Percentiles rank a stretch among this genome's conserved stretches.
Evolutionary conservation across 1,140 invertebrate species (phyloP).

Genomic region (Orchestia grillus): DNA sequence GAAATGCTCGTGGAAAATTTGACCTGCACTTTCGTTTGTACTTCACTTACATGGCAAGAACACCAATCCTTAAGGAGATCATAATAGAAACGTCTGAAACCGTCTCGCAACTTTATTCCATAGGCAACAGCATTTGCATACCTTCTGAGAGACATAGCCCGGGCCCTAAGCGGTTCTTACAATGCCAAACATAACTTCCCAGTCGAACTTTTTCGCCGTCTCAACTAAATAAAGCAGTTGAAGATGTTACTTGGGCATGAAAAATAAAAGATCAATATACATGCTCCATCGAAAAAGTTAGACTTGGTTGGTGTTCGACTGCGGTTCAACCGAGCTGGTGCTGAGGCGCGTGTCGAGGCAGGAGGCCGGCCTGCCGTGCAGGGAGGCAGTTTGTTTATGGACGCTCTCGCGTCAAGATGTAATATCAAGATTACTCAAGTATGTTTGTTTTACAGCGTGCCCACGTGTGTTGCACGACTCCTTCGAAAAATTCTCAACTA

Average conservation of each 20-base stretch:
- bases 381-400: slow-evolving; percentile 32
- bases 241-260: no score
- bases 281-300: no score
- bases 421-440: slow-evolving; percentile 54
- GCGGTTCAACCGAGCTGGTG: no score
- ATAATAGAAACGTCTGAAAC: background rate
- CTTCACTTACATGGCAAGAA: no score
- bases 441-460: slow-evolving; percentile 47
- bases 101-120: background rate
- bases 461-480: slow-evolving; percentile 3
- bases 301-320: no score
- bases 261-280: no score
- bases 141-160: background rate
- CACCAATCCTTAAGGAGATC: no score
- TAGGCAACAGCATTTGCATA: background rate
- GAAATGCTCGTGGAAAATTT: no score
- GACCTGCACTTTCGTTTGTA: no score
- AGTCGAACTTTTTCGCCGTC: background rate
- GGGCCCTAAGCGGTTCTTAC: background rate
- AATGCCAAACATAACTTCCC: background rate
- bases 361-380: background rate
- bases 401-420: background rate
- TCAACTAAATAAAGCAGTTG: no score
- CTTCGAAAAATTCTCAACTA: background rate
- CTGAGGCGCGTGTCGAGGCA: no score